These are phyloP conservation scores for Argyresthia albistria DNA, from an alignment of 2,888 invertebrate species.

Conservation along the genomic window DNA sequence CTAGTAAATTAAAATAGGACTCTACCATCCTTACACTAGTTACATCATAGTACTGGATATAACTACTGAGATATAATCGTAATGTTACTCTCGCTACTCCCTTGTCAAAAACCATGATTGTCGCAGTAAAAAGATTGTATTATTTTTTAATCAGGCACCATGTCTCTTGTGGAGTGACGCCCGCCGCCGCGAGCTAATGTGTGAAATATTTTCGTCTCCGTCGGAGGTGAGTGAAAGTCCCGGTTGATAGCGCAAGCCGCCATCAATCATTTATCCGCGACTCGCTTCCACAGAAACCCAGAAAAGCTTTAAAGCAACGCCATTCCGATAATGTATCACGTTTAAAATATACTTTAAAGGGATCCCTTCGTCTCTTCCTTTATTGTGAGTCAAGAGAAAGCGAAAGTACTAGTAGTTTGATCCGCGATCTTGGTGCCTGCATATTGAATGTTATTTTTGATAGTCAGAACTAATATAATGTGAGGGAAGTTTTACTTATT, in stretches of 20 bases:
- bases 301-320: conserved; percentile 61
- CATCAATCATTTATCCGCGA: conserved; percentile 65
- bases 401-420: conserved; percentile 61
- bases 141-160: too few relatives aligned
- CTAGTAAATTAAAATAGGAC: too few relatives aligned
- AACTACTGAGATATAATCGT: too few relatives aligned
- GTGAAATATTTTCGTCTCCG: conserved; percentile 41
- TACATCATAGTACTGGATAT: too few relatives aligned
- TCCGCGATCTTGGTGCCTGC: conserved; percentile 45
- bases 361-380: conserved; percentile 34
- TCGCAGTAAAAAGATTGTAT: too few relatives aligned
- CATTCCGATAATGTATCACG: conserved; percentile 62
- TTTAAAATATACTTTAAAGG: conserved; percentile 58
- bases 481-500: too few relatives aligned
- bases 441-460: conserved; percentile 43
- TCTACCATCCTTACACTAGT: too few relatives aligned
- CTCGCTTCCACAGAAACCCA: conserved; percentile 47
- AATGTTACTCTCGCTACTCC: too few relatives aligned
- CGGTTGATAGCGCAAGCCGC: conserved; percentile 37
- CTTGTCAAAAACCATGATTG: too few relatives aligned
- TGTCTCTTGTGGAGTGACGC: too few relatives aligned
- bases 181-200: not conserved
- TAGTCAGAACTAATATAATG: too few relatives aligned
- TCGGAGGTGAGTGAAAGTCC: conserved; percentile 44
- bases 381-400: conserved; percentile 40